Conservation (phyloP, 2,888 invertebrate genomes). For the Lingula anatina region DNA sequence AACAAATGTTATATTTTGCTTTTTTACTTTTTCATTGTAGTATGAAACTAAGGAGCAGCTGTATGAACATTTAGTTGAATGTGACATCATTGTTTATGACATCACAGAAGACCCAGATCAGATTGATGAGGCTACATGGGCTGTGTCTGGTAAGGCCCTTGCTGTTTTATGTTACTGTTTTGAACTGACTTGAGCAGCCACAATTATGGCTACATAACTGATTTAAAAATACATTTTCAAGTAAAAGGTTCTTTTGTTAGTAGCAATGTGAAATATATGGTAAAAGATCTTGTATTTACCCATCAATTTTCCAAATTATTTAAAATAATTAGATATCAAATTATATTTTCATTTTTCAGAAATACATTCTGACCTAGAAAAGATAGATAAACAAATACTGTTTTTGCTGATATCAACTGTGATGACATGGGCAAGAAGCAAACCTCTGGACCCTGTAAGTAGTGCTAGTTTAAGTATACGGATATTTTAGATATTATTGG, state of each 20-base stretch:
- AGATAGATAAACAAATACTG: conserved; percentile 50
- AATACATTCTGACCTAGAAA: conserved; percentile 49
- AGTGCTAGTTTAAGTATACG: too few species aligned
- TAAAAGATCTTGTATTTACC: too few species aligned
- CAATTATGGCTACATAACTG: too few species aligned
- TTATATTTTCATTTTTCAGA: conserved; percentile 29
- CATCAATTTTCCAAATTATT: too few species aligned
- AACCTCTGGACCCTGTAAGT: conserved; percentile 61
- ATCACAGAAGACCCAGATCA: conserved; percentile 59
- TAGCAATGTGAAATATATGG: too few species aligned
- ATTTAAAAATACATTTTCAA: too few species aligned
- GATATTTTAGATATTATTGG: too few species aligned
- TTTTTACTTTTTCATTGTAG: conserved; percentile 19
- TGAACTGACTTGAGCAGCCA: too few species aligned
- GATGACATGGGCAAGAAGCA: conserved; percentile 71
- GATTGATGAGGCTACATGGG: conserved; percentile 58
- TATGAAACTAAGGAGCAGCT: conserved; percentile 49
- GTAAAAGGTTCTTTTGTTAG: too few species aligned
- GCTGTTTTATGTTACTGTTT: too few species aligned
- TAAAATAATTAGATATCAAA: too few species aligned
- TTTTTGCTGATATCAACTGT: conserved; percentile 68
- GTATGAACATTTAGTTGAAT: conserved; percentile 49
- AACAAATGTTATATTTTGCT: too few species aligned
- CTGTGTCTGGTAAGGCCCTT: conserved; percentile 51
- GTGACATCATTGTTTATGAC: conserved; percentile 64